Evolutionary conservation across 2,113 vertebrate species (phyloP), one percentile per base, ranked within the genome.

Genomic region (Glaucidium brasilianum): DNA sequence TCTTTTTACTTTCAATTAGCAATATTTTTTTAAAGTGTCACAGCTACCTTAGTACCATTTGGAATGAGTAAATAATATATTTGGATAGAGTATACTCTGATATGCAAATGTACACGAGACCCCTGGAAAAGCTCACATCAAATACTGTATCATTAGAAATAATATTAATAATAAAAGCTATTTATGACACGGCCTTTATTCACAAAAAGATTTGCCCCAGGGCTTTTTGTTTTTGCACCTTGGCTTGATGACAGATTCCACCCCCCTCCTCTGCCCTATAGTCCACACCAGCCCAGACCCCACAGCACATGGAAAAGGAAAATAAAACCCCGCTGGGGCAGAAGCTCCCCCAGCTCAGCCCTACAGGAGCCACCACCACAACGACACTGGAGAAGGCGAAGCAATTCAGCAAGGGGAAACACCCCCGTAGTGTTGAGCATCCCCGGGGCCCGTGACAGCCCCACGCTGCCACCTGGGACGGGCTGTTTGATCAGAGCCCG

Each of bases 101-200:
- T 41, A 68, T 50, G 95, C 68, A 81, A 66, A 85, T 20, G 77
- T 59, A 71, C 78, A 96, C 7, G 15, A 94, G 96, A 92, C 12
- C 94, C 91, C 96, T 94, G 94, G 86, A 59, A 94, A 97, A 95
- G 92, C 94, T 90, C 74, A 95, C 88, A 89, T 67, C 94, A 94
- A 95, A 85, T 88, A 94, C 69, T 11, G 83, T 49, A 96, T 77
- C 91, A 84, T 84, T 58, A 88, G 93, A 95, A 95, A 93, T 50
- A 88, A 88, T 86, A 35, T 49, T 81, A 93, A 93, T 78, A 94
- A 93, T 85, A 53, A 94, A 88, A 90, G 85, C 95, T 95, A 85
- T 88, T 95, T 88, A 47, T 79, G 83, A 93, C 93, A 90, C 29
- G 0, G 91, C 52, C 63, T 97, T 94, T 95, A 96, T 96, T 91